phyloP scores from a whole-genome alignment of 2,113 vertebrate genomes.

The Sphyrna mokarran region DNA sequence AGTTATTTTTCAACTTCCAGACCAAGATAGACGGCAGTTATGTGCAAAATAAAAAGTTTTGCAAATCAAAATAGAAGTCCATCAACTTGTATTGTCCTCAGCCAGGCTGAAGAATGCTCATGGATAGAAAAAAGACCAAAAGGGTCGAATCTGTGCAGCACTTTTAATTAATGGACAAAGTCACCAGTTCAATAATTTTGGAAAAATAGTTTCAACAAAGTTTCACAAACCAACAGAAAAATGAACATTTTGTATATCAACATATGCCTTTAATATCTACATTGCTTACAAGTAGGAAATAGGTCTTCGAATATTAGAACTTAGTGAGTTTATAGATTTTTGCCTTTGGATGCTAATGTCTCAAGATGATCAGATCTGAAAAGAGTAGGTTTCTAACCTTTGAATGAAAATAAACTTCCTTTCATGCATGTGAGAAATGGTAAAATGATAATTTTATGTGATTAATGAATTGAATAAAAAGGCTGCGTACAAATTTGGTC shows the following conservation, averaged over 20 bases:
- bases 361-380: not conserved
- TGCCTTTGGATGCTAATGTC: too few species aligned
- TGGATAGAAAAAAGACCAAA: not conserved
- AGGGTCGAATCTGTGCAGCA: not conserved
- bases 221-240: not conserved
- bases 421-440: not conserved
- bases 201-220: not conserved
- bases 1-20: not conserved
- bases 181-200: not conserved
- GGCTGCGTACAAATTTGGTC: not conserved
- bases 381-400: not conserved
- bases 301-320: not conserved
- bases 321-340: not conserved
- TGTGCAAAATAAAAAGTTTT: not conserved
- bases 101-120: not conserved
- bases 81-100: not conserved
- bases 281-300: not conserved
- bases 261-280: not conserved
- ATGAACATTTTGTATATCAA: not conserved
- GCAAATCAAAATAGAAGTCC: not conserved
- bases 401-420: not conserved
- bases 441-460: not conserved
- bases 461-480: not conserved
- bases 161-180: not conserved
- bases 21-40: not conserved